Evolutionary conservation across 2,888 invertebrate species (phyloP).

Genomic region (Hofmannophila pseudospretella): DNA sequence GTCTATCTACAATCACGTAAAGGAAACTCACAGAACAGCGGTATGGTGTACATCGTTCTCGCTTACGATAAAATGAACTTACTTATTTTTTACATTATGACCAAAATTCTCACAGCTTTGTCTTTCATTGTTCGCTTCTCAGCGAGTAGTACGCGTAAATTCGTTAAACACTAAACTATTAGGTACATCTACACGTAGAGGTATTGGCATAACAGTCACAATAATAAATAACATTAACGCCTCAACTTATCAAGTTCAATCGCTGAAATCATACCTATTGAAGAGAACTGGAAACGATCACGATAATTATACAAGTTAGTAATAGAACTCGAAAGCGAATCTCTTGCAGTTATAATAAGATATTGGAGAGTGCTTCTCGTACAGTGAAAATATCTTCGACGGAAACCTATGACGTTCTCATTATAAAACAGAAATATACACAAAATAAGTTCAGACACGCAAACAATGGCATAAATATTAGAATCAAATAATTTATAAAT

Average conservation of each 20-base stretch:
- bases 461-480: slow-evolving; percentile 3
- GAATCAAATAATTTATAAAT: slow-evolving; percentile 9
- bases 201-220: slow-evolving; percentile 43
- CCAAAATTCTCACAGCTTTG: slow-evolving; percentile 77
- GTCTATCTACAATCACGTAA: slow-evolving; percentile 42
- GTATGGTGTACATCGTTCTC: slow-evolving; percentile 44
- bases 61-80: slow-evolving; percentile 66
- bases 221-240: slow-evolving; percentile 35
- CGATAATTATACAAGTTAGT: neutral
- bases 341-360: too few relatives aligned
- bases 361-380: too few relatives aligned
- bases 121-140: slow-evolving; percentile 75
- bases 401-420: too few relatives aligned
- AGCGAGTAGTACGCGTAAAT: slow-evolving; percentile 71
- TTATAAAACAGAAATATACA: neutral
- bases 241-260: slow-evolving; percentile 22
- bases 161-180: slow-evolving; percentile 69
- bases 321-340: neutral
- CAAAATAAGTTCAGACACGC: slow-evolving; percentile 2
- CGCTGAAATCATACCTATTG: too few relatives aligned
- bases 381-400: too few relatives aligned
- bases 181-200: slow-evolving; percentile 52
- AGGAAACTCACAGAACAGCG: slow-evolving; percentile 41
- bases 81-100: slow-evolving; percentile 73
- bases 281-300: neutral